These are phyloP conservation scores for Chromobotia macracanthus DNA, from an alignment of 2,797 vertebrate genomes.

Conservation along the genomic window DNA sequence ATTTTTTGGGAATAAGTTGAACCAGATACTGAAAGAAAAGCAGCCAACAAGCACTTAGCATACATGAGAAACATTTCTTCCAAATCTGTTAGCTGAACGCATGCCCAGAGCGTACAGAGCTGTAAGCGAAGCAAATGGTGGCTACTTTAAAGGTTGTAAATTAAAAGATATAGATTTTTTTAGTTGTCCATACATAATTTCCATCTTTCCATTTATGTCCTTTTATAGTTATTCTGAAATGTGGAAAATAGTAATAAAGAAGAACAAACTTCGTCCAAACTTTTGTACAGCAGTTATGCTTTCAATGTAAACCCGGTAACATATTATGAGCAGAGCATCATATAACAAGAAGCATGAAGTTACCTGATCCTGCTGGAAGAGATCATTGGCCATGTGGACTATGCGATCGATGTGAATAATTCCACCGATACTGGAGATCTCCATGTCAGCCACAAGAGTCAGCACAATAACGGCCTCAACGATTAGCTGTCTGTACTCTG, in stretches of 20 bases:
- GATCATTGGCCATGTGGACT: slow-evolving; percentile 91
- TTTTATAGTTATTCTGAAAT: too few relatives aligned
- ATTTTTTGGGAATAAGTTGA: background rate
- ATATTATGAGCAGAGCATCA: background rate
- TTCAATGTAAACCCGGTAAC: background rate
- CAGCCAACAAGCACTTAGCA: too few relatives aligned
- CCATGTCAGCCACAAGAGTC: slow-evolving; percentile 87
- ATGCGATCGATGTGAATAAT: slow-evolving; percentile 92
- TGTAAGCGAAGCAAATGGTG: background rate
- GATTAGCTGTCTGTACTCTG: slow-evolving; percentile 94
- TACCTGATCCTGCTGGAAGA: slow-evolving; percentile 95
- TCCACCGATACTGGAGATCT: slow-evolving; percentile 89
- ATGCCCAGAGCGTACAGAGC: too few relatives aligned
- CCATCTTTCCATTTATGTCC: too few relatives aligned
- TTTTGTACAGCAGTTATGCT: background rate
- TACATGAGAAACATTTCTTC: too few relatives aligned
- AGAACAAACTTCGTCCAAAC: background rate
- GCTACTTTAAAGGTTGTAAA: too few relatives aligned
- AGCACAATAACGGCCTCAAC: slow-evolving; percentile 94
- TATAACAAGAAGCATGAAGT: background rate
- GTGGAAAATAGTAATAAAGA: too few relatives aligned
- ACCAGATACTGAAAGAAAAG: background rate
- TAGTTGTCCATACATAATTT: too few relatives aligned
- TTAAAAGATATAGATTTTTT: too few relatives aligned
- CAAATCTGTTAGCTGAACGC: too few relatives aligned